phyloP scores from a whole-genome alignment of 2,797 vertebrate species.

The Pteropus rufus region DNA sequence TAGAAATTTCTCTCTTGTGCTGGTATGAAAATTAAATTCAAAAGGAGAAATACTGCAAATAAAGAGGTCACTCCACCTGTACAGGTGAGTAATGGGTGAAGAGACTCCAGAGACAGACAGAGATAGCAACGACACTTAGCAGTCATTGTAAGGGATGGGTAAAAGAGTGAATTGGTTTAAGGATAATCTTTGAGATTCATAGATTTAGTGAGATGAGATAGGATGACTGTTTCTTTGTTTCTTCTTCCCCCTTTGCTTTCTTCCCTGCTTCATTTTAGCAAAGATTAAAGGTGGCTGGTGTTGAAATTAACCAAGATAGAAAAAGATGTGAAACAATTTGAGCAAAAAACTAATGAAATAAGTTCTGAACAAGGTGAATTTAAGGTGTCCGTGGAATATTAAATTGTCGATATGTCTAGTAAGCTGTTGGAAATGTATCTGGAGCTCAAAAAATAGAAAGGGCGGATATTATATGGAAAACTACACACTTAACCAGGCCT shows the following conservation, averaged over 20 bases:
- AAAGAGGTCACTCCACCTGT: background rate
- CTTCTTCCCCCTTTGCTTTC: background rate
- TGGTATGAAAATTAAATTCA: background rate
- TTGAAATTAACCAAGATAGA: background rate
- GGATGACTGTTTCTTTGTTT: background rate
- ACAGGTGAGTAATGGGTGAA: background rate
- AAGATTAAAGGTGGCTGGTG: background rate
- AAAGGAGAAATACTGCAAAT: background rate
- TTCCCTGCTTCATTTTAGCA: background rate
- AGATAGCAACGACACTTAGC: background rate
- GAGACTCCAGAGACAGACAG: background rate
- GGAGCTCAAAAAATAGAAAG: background rate
- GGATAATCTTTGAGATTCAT: background rate
- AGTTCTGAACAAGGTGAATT: background rate
- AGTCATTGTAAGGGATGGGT: background rate
- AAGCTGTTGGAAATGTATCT: background rate
- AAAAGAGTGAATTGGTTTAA: background rate
- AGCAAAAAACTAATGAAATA: background rate
- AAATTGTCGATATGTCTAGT: background rate
- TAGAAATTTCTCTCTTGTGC: background rate
- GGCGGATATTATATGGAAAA: background rate
- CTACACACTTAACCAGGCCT: background rate
- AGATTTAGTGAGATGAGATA: background rate
- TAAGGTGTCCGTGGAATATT: background rate
- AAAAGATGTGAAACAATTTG: background rate